Evolutionary conservation across 2,113 vertebrate species (phyloP).

Genomic region (Tetraodon nigroviridis): DNA sequence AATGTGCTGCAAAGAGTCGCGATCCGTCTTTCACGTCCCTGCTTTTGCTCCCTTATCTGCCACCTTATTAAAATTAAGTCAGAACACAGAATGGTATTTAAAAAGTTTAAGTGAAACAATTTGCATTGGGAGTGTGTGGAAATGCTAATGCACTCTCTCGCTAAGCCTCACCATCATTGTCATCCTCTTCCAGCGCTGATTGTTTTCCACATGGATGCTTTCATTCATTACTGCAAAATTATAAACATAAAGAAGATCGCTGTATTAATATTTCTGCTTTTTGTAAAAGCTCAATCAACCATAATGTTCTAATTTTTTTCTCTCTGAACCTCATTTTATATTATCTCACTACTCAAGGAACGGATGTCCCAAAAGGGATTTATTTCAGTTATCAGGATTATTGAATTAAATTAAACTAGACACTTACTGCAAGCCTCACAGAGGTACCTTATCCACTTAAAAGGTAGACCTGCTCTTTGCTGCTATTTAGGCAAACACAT

Average conservation of each 20-base stretch:
- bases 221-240: conserved; percentile 82
- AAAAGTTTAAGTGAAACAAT: conserved; percentile 80
- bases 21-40: conserved; percentile 57
- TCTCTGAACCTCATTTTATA: conserved; percentile 81
- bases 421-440: conserved; percentile 73
- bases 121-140: conserved; percentile 75
- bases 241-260: conserved; percentile 84
- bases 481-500: conserved; percentile 74
- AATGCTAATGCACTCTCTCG: conserved; percentile 77
- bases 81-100: conserved; percentile 74
- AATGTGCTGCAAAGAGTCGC: conserved; percentile 52
- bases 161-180: conserved; percentile 74
- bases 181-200: conserved; percentile 75
- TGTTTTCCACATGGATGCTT: conserved; percentile 81
- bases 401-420: conserved; percentile 85
- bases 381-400: conserved; percentile 84
- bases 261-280: conserved; percentile 82
- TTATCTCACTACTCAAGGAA: conserved; percentile 80
- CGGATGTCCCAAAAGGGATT: conserved; percentile 82
- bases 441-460: conserved; percentile 74
- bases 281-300: conserved; percentile 83
- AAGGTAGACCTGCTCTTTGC: conserved; percentile 70
- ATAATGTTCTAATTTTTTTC: conserved; percentile 82
- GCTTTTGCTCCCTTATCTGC: conserved; percentile 68
- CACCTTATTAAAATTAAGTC: conserved; percentile 74